Conservation (phyloP, 2,888 invertebrate genomes). For the Galeruca laticollis region DNA sequence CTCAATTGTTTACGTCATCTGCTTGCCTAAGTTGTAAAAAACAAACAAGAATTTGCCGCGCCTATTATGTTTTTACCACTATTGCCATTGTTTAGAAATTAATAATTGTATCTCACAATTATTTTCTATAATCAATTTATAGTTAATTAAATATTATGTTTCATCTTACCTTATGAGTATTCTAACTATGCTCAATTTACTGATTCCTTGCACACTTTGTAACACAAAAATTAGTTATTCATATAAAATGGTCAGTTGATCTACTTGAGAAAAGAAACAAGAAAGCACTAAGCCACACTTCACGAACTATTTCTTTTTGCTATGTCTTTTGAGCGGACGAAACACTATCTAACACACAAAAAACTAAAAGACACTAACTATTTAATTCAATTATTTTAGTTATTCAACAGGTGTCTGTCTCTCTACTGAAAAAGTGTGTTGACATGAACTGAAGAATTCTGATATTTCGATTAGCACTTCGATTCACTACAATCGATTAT, state of each 20-base stretch:
- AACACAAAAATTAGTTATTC: constrained; percentile 33
- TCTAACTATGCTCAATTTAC: constrained; percentile 28
- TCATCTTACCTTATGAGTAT: constrained; percentile 30
- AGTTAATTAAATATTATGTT: constrained; percentile 11
- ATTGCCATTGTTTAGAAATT: constrained; percentile 21
- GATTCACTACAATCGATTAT: constrained; percentile 12
- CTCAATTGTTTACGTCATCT: constrained; percentile 35
- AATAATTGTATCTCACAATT: not conserved
- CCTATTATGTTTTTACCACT: constrained; percentile 33
- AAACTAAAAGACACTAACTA: constrained; percentile 29
- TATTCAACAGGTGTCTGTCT: constrained; percentile 35
- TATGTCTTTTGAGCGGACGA: constrained; percentile 17
- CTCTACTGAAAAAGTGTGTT: constrained; percentile 32
- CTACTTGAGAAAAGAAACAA: constrained; percentile 19
- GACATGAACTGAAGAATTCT: constrained; percentile 20
- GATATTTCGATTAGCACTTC: not conserved
- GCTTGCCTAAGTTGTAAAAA: constrained; percentile 27
- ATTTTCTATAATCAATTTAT: not conserved
- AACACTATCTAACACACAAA: constrained; percentile 27
- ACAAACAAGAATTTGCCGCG: constrained; percentile 43
- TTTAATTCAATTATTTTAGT: constrained; percentile 33
- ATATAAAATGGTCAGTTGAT: constrained; percentile 29
- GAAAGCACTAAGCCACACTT: constrained; percentile 12
- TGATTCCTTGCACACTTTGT: constrained; percentile 28
- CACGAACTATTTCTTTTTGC: constrained; percentile 22